A percentile compares a stretch with the other conserved stretches of the same genome.
These are phyloP conservation scores for Linyphia triangularis DNA, from an alignment of 2,888 invertebrate genomes.

Conservation along the genomic window DNA sequence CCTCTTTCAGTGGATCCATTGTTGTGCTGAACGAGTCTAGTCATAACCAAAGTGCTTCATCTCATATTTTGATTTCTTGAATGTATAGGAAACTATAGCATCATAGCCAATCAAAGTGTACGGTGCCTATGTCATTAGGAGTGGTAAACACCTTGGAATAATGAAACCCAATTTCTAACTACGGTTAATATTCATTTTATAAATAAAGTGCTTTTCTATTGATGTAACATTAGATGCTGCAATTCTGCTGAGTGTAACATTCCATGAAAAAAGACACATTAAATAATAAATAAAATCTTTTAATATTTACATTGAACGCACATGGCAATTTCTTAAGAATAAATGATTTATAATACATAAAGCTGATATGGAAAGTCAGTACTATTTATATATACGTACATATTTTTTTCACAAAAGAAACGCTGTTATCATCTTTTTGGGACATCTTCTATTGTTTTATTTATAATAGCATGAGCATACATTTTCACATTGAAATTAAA, in stretches of 20 bases:
- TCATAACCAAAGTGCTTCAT: slow-evolving; percentile 74
- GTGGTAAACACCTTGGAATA: slow-evolving; percentile 38
- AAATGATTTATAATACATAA: no score
- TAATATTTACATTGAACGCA: no score
- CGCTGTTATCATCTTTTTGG: no score
- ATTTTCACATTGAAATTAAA: no score
- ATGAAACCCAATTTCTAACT: slow-evolving; percentile 20
- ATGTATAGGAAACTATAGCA: slow-evolving; percentile 56
- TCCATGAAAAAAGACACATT: neutral
- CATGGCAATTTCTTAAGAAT: no score
- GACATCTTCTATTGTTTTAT: no score
- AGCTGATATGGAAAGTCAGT: no score
- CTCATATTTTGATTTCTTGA: slow-evolving; percentile 42
- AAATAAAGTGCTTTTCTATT: slow-evolving; percentile 67
- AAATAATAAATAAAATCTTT: no score
- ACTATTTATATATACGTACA: no score
- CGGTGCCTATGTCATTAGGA: slow-evolving; percentile 62
- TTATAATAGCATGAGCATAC: no score
- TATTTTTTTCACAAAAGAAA: no score
- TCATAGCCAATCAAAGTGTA: slow-evolving; percentile 70
- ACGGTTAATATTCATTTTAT: slow-evolving; percentile 70
- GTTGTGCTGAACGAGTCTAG: slow-evolving; percentile 66
- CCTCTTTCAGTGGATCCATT: neutral
- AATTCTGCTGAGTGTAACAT: neutral
- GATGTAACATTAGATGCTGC: neutral